These are phyloP conservation scores for Tachysurus fulvidraco DNA, from an alignment of 2,113 vertebrate genomes.

Conservation along the genomic window DNA sequence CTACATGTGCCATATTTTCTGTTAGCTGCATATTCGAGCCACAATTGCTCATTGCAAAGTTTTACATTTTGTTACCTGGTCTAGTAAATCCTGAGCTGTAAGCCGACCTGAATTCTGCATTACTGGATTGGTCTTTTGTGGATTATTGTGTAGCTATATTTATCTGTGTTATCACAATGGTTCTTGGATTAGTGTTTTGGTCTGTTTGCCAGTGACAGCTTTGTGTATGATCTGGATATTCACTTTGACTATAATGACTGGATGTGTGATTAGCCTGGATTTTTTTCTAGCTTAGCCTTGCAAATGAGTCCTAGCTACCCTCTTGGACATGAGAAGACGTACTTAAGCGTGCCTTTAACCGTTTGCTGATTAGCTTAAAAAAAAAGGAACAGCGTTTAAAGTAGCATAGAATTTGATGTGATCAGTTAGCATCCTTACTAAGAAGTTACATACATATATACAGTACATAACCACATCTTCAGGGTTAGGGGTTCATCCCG, in stretches of 20 bases:
- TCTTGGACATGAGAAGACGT: neutral
- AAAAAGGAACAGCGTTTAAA: neutral
- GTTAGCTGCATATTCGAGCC: neutral
- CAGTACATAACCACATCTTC: no score
- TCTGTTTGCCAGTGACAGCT: neutral
- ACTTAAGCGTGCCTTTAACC: neutral
- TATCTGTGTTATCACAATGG: neutral
- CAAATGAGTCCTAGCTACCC: neutral
- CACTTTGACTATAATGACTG: neutral
- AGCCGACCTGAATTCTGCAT: neutral
- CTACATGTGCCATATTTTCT: neutral
- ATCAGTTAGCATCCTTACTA: neutral
- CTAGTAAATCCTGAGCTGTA: neutral
- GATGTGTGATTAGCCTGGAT: neutral
- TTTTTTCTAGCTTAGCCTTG: neutral
- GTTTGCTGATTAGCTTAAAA: constrained; percentile 1
- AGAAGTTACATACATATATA: neutral
- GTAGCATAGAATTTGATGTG: neutral
- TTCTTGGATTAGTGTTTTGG: neutral
- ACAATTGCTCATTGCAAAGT: neutral
- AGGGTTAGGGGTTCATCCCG: no score
- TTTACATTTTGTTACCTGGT: neutral
- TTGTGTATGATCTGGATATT: neutral
- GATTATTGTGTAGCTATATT: neutral
- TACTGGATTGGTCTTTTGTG: neutral